Evolutionary conservation across 2,113 vertebrate species (phyloP).

Genomic region (Oxygymnocypris stewartii): DNA sequence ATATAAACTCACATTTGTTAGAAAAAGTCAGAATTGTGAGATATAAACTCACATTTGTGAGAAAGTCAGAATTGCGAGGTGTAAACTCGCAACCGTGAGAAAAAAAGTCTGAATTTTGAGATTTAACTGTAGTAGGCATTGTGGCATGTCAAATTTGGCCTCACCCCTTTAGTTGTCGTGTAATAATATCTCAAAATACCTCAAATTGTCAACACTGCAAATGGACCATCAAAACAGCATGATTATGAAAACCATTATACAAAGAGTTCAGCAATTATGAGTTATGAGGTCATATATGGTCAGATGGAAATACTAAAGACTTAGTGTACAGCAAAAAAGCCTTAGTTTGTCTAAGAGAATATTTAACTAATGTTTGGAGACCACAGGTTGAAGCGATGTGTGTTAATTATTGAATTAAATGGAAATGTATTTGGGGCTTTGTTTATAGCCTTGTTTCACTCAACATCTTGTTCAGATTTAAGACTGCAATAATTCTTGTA

Average conservation of each 20-base stretch:
- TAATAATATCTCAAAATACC: neutral
- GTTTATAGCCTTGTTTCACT: neutral
- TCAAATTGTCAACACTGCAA: neutral
- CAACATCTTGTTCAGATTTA: neutral
- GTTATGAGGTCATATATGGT: neutral
- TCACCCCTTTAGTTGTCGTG: neutral
- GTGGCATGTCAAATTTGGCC: too few species aligned
- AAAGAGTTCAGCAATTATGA: neutral
- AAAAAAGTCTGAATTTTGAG: too few species aligned
- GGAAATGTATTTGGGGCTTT: neutral
- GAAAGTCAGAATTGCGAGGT: too few species aligned
- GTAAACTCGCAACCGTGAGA: too few species aligned
- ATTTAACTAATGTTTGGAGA: neutral
- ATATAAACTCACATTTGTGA: too few species aligned
- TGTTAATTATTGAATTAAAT: constrained; percentile 19
- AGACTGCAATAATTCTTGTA: neutral
- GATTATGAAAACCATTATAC: neutral
- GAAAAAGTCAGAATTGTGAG: too few species aligned
- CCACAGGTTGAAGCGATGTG: neutral
- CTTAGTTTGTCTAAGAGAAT: neutral
- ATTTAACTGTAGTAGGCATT: too few species aligned
- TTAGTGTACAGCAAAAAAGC: neutral
- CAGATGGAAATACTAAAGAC: neutral
- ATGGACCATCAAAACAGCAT: neutral
- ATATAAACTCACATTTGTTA: too few species aligned